Percentiles rank a stretch among this genome's conserved stretches.
Evolutionary conservation across 2,888 invertebrate species (phyloP).

Genomic region (Antitype chi): DNA sequence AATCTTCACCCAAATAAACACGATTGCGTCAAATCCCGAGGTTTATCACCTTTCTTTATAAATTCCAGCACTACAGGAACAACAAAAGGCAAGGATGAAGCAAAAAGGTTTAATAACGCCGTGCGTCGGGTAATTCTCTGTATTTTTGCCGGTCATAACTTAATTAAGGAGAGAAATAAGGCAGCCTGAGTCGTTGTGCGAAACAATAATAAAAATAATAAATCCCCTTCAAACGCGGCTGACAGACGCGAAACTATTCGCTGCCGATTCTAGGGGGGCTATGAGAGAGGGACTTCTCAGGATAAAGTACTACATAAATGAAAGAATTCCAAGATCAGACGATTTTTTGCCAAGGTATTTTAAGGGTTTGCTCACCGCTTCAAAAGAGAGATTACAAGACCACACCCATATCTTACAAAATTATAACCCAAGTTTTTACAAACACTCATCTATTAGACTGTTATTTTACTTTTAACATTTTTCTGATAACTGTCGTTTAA

Average conservation of each 20-base stretch:
- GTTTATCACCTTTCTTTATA: conserved; percentile 66
- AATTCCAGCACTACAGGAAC: conserved; percentile 60
- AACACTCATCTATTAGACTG: no score
- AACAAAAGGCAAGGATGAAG: conserved; percentile 70
- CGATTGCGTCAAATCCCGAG: conserved; percentile 54
- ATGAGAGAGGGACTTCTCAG: conserved; percentile 32
- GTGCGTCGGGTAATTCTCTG: conserved; percentile 70
- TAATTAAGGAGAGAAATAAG: conserved; percentile 79
- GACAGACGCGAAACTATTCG: conserved; percentile 89
- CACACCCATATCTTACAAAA: background rate
- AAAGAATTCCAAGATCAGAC: background rate
- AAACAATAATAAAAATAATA: conserved; percentile 90
- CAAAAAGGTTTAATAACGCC: conserved; percentile 78
- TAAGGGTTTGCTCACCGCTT: background rate
- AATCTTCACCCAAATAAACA: conserved; percentile 58
- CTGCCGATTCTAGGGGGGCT: conserved; percentile 75
- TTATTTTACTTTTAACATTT: no score
- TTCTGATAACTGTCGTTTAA: no score
- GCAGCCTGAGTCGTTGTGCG: conserved; percentile 78
- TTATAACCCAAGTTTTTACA: background rate
- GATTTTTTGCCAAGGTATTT: background rate
- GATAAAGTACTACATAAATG: conserved; percentile 6
- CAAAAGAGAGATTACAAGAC: background rate
- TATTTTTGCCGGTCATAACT: conserved; percentile 79
- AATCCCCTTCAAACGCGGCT: conserved; percentile 88